phyloP scores from a whole-genome alignment of 2,797 vertebrate species.

The Acanthiza pusilla region DNA sequence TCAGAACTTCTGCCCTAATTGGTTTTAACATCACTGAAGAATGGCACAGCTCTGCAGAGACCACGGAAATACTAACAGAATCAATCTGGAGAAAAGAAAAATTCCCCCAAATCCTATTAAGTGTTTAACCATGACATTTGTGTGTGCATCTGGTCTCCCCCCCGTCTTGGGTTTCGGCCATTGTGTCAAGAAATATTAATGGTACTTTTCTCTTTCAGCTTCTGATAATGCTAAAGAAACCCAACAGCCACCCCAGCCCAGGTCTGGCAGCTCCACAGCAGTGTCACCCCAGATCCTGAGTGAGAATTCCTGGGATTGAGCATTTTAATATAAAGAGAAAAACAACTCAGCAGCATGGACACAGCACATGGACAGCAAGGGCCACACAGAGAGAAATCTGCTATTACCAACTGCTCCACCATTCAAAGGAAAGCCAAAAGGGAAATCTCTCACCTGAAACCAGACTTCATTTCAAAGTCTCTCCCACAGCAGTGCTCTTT shows the following conservation, averaged over 20 bases:
- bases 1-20: constrained; percentile 44
- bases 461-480: background rate
- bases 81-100: background rate
- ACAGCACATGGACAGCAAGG: background rate
- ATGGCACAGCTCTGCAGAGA: background rate
- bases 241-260: accelerated
- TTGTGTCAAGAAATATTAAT: background rate
- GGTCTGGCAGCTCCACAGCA: accelerated
- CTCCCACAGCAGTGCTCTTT: background rate
- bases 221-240: background rate
- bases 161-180: background rate
- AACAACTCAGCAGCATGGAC: background rate
- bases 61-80: background rate
- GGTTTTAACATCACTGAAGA: constrained; percentile 19
- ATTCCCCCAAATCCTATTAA: background rate
- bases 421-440: background rate
- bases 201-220: background rate
- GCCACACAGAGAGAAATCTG: background rate
- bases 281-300: accelerated
- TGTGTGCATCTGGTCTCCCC: background rate
- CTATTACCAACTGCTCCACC: background rate
- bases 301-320: background rate
- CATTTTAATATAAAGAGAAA: background rate
- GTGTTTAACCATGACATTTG: constrained; percentile 5
- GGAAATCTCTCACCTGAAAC: background rate